These are phyloP conservation scores for Pachypeltis micranthus DNA, from an alignment of 1,140 invertebrate genomes.

Conservation along the genomic window DNA sequence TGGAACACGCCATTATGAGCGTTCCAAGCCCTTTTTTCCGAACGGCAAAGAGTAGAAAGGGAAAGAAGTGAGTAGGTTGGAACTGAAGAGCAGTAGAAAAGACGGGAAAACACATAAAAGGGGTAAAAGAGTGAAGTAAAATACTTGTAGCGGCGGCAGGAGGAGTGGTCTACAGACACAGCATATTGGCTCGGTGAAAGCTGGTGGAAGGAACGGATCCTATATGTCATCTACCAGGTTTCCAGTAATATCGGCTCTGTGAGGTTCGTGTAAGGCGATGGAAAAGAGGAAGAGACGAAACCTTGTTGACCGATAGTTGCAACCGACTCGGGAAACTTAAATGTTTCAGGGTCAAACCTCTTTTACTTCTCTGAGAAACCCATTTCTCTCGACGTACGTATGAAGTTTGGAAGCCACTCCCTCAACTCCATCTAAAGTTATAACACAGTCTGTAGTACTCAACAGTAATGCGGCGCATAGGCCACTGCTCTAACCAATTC, in stretches of 20 bases:
- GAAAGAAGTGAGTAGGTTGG: background rate
- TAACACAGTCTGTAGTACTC: too few relatives aligned
- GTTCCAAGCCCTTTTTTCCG: too few relatives aligned
- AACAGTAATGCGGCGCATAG: too few relatives aligned
- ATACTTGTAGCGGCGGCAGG: background rate
- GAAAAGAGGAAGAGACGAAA: background rate
- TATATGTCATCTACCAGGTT: slow-evolving; percentile 8
- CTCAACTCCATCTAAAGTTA: too few relatives aligned
- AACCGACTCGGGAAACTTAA: background rate
- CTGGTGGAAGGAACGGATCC: slow-evolving; percentile 5
- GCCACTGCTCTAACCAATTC: too few relatives aligned
- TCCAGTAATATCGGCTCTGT: slow-evolving; percentile 4
- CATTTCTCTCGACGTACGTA: too few relatives aligned
- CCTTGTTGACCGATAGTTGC: slow-evolving; percentile 6
- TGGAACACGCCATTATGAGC: too few relatives aligned
- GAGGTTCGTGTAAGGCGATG: too few relatives aligned
- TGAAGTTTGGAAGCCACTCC: too few relatives aligned
- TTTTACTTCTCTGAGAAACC: too few relatives aligned
- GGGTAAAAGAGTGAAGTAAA: background rate
- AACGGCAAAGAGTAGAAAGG: too few relatives aligned
- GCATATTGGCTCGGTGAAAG: slow-evolving; percentile 3
- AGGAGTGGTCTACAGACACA: background rate
- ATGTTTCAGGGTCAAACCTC: background rate
- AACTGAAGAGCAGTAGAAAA: background rate
- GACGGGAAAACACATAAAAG: too few relatives aligned